These are phyloP conservation scores for Julus scanicus DNA, from an alignment of 2,888 invertebrate species.

Conservation along the genomic window DNA sequence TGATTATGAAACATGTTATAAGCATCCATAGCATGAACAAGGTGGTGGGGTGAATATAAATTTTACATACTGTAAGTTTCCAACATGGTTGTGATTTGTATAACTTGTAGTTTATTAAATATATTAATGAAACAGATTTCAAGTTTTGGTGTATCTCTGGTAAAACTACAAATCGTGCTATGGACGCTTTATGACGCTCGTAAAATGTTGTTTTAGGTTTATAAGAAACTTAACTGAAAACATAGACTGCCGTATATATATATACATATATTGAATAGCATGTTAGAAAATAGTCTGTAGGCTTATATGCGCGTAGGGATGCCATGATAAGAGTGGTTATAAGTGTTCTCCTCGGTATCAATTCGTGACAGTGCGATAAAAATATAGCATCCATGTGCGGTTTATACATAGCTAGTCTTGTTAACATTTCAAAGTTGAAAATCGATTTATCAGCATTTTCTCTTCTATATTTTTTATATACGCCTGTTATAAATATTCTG, in stretches of 20 bases:
- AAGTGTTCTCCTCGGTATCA: slow-evolving; percentile 42
- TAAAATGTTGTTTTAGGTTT: background rate
- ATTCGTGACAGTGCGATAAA: slow-evolving; percentile 35
- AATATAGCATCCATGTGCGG: background rate
- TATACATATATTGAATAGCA: background rate
- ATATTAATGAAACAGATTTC: background rate
- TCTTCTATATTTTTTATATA: background rate
- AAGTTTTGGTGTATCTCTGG: background rate
- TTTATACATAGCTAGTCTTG: background rate
- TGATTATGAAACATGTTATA: too few relatives aligned
- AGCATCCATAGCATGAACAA: too few relatives aligned
- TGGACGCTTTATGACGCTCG: background rate
- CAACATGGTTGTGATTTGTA: background rate
- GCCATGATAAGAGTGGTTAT: background rate
- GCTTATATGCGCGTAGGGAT: background rate
- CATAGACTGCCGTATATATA: too few relatives aligned
- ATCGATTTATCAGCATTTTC: slow-evolving; percentile 45
- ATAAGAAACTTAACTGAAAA: background rate
- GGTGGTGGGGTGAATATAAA: too few relatives aligned
- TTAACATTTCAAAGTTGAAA: background rate
- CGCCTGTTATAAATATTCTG: slow-evolving; percentile 32
- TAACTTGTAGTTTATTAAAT: background rate
- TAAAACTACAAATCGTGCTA: background rate
- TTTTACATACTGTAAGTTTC: background rate
- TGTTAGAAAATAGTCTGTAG: background rate